A percentile compares a stretch with the other conserved stretches of the same genome.
Evolutionary conservation across 2,113 vertebrate species (phyloP).

Genomic region (Galeopterus variegatus): DNA sequence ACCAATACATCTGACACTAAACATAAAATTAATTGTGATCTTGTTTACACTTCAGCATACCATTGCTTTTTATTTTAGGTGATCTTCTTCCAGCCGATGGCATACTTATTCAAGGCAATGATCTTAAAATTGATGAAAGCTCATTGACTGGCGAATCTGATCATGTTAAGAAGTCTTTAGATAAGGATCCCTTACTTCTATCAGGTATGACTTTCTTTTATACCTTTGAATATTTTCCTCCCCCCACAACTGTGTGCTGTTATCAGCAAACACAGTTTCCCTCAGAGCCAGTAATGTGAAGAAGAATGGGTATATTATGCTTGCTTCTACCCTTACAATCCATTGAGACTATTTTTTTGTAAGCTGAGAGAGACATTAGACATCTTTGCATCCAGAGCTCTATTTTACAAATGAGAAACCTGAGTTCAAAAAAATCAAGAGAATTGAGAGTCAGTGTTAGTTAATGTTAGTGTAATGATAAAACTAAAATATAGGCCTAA

Average conservation of each 20-base stretch:
- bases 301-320: not conserved
- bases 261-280: not conserved
- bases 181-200: slow-evolving; percentile 97
- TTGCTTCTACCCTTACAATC: not conserved
- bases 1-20: not conserved
- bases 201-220: slow-evolving; percentile 92
- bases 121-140: slow-evolving; percentile 99
- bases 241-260: not conserved
- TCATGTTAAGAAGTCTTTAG: slow-evolving; percentile 96
- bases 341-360: not conserved
- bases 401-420: slow-evolving; percentile 35
- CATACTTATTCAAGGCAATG: slow-evolving; percentile 98
- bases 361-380: not conserved
- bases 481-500: not conserved
- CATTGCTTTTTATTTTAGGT: slow-evolving; percentile 90
- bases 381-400: not conserved
- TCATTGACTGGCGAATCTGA: slow-evolving; percentile 99
- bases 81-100: slow-evolving; percentile 98
- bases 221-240: not conserved
- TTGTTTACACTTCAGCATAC: not conserved
- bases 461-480: not conserved
- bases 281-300: not conserved
- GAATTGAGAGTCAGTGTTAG: slow-evolving; percentile 20
- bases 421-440: not conserved
- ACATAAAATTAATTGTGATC: not conserved